Percentiles rank a stretch among this genome's conserved stretches.
These are phyloP conservation scores for Orius insidiosus DNA, from an alignment of 1,140 invertebrate genomes.

Conservation along the genomic window DNA sequence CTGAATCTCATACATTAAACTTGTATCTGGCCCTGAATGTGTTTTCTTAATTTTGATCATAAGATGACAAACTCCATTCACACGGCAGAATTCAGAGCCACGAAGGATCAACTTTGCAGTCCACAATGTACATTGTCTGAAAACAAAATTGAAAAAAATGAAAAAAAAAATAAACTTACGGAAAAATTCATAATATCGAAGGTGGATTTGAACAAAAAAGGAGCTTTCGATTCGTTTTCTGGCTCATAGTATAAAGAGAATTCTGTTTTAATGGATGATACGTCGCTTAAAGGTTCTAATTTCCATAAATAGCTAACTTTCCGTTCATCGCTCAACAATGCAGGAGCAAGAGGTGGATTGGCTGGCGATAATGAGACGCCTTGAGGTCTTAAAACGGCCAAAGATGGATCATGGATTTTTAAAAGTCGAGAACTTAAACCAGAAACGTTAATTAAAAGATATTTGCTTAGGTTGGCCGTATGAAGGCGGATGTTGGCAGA, in stretches of 20 bases:
- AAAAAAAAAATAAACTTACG: slow-evolving; percentile 30
- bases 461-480: slow-evolving; percentile 64
- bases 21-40: slow-evolving; percentile 26
- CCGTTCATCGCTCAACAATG: slow-evolving; percentile 38
- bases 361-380: neutral
- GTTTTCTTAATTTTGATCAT: slow-evolving; percentile 49
- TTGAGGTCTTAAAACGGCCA: neutral
- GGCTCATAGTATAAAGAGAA: slow-evolving; percentile 48
- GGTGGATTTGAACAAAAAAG: slow-evolving; percentile 31
- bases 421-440: slow-evolving; percentile 39
- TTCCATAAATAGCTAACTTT: slow-evolving; percentile 72
- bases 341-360: neutral
- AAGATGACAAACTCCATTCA: slow-evolving; percentile 72
- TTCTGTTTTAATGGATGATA: slow-evolving; percentile 42
- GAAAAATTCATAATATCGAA: slow-evolving; percentile 43
- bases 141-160: slow-evolving; percentile 21
- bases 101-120: slow-evolving; percentile 63
- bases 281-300: slow-evolving; percentile 34
- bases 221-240: slow-evolving; percentile 25
- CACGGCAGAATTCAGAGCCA: slow-evolving; percentile 70
- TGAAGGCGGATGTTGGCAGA: slow-evolving; percentile 59
- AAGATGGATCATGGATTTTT: neutral
- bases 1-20: slow-evolving; percentile 80
- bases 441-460: slow-evolving; percentile 56
- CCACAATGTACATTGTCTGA: slow-evolving; percentile 66